These are phyloP conservation scores for Setipinna tenuifilis DNA, from an alignment of 2,797 vertebrate genomes.

Conservation along the genomic window DNA sequence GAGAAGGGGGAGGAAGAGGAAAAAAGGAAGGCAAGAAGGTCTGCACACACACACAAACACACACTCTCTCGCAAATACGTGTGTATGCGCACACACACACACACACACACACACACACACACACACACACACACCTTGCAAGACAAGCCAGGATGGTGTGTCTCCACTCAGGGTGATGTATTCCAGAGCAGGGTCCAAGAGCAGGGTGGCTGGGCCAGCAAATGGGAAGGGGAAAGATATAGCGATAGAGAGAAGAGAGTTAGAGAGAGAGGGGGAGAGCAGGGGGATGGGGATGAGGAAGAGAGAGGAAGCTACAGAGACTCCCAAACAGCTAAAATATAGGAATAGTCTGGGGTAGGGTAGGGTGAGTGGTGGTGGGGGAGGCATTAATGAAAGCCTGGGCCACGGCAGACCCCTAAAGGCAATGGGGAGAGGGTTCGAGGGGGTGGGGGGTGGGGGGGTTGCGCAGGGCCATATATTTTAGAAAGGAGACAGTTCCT, in stretches of 20 bases:
- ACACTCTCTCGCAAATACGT: neutral
- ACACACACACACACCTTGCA: neutral
- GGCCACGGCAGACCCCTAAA: constrained; percentile 28
- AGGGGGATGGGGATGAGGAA: constrained; percentile 46
- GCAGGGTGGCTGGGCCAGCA: constrained; percentile 38
- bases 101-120: too few relatives aligned
- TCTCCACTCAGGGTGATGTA: constrained; percentile 18
- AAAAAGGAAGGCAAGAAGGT: neutral
- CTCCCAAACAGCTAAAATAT: constrained; percentile 66
- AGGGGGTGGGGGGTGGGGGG: constrained; percentile 37
- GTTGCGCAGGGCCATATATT: constrained; percentile 67
- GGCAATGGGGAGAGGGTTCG: neutral
- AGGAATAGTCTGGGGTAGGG: constrained; percentile 54
- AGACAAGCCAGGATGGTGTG: neutral
- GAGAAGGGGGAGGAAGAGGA: neutral
- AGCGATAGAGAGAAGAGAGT: neutral
- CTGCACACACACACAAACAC: neutral
- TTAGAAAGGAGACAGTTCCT: constrained; percentile 75
- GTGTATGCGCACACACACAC: too few relatives aligned
- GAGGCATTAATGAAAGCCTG: constrained; percentile 71
- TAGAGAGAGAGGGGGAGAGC: constrained; percentile 37
- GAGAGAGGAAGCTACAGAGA: constrained; percentile 36
- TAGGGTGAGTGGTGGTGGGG: constrained; percentile 18
- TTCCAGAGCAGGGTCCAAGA: neutral
- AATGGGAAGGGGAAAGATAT: constrained; percentile 34